A percentile compares a stretch with the other conserved stretches of the same genome.
These are phyloP conservation scores for Hylaeus anthracinus DNA, from an alignment of 1,140 invertebrate genomes.

Conservation along the genomic window DNA sequence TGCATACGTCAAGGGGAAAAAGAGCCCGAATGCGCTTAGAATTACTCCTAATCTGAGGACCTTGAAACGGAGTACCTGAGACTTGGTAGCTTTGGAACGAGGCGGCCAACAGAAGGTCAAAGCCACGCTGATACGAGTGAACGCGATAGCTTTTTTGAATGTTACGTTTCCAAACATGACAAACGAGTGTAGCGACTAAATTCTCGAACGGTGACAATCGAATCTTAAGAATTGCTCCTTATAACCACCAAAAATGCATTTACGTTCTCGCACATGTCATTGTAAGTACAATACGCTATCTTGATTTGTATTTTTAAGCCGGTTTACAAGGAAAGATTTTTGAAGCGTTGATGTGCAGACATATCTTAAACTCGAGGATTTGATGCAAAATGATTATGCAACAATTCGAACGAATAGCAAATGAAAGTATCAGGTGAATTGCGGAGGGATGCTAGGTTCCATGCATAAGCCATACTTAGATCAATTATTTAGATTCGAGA, in stretches of 20 bases:
- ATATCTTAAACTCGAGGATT: neutral
- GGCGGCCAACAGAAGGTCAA: constrained; percentile 20
- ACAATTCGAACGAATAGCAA: neutral
- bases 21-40: neutral
- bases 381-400: neutral
- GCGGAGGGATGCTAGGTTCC: neutral
- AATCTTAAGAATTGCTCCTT: too few relatives aligned
- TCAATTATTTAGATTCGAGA: neutral
- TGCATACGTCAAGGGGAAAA: constrained; percentile 3
- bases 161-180: neutral
- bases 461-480: neutral
- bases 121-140: neutral
- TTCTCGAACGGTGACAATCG: too few relatives aligned
- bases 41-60: neutral
- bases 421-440: neutral
- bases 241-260: too few relatives aligned
- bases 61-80: neutral
- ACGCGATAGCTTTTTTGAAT: constrained; percentile 2
- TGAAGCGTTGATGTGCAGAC: too few relatives aligned
- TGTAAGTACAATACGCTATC: too few relatives aligned
- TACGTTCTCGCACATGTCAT: too few relatives aligned
- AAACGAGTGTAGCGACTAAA: too few relatives aligned
- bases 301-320: too few relatives aligned
- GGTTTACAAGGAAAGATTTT: too few relatives aligned
- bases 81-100: neutral